Base-by-base conservation (phyloP, 2,888 invertebrate species). In the Volucella bombylans region DNA sequence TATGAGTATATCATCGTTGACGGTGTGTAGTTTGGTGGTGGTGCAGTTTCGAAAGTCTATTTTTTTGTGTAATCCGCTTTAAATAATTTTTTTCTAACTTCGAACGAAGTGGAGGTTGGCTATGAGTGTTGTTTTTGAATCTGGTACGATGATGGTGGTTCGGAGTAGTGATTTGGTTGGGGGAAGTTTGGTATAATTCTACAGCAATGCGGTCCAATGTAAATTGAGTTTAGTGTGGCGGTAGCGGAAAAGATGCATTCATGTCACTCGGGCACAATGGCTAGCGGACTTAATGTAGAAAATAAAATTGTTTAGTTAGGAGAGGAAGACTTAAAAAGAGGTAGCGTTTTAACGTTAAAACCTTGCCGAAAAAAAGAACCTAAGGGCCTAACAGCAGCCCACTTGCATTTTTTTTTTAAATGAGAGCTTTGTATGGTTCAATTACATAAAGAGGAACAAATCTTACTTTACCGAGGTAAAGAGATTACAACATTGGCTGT, bases 31-130 rank as follows among this genome's bases (percentile, higher is more conserved):
- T 64, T 57, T 23, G 39, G 18, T 57, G 38, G 23, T 54, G 12
- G 54, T 31, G 31, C 31, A 67, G 38, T 62, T 64, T 38, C 23
- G 45, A 41, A 55, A 39, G n/a, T 61, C 45, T 67, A 59, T 57
- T 61, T 65, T 74, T 65, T 39, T 31, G 31, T 68, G 47, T 73
- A 83, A 83, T 83, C 83, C 73, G 79, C 83, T 83, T 83, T 80
- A 74, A 79, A 74, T 73, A 49, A 71, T 76, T 67, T 65, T 80
- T 76, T 80, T 76, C 67, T 49, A 59, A 31, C 57, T 59, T 57
- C 52, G 43, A 79, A 69, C 74, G 74, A 69, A 69, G 73, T 74
- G 79, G 31, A 59, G 64, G 68, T 74, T 38, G 12, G 59, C 18
- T 2, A 18, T 18, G 18, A 18, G 18, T 18, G 43, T 18, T n/a